Conservation (phyloP, 2,797 vertebrate species). For the Columba guinea region DNA sequence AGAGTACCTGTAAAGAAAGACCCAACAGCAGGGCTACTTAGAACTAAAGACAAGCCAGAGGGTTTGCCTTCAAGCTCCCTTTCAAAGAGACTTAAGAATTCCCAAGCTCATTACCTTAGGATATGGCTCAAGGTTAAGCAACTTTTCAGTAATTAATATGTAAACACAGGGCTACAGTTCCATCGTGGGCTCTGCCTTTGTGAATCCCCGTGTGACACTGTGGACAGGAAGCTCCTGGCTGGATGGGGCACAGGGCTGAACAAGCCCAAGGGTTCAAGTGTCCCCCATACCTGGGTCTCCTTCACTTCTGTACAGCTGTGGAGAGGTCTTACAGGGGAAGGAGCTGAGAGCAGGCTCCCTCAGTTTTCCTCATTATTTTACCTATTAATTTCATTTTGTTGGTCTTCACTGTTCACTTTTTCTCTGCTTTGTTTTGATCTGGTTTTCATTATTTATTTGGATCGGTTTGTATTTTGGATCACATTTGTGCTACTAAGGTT, state of each 20-base stretch:
- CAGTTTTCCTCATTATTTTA: neutral
- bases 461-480: neutral
- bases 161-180: neutral
- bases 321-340: neutral
- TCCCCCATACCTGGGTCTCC: neutral
- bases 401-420: neutral
- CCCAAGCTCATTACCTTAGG: neutral
- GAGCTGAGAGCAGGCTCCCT: neutral
- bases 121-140: slow-evolving; percentile 8
- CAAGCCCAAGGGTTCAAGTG: neutral
- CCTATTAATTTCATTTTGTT: neutral
- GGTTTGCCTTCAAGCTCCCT: neutral
- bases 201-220: neutral
- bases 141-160: neutral
- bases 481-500: neutral
- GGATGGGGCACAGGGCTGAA: neutral
- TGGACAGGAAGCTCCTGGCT: neutral
- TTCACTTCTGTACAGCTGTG: neutral
- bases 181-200: neutral
- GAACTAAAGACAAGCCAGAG: neutral
- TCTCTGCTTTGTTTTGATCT: neutral
- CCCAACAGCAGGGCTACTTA: neutral
- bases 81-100: neutral
- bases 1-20: neutral
- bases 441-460: slow-evolving; percentile 11